A percentile compares a stretch with the other conserved stretches of the same genome.
phyloP scores from a whole-genome alignment of 2,113 vertebrate genomes.

The Octodon degus region DNA sequence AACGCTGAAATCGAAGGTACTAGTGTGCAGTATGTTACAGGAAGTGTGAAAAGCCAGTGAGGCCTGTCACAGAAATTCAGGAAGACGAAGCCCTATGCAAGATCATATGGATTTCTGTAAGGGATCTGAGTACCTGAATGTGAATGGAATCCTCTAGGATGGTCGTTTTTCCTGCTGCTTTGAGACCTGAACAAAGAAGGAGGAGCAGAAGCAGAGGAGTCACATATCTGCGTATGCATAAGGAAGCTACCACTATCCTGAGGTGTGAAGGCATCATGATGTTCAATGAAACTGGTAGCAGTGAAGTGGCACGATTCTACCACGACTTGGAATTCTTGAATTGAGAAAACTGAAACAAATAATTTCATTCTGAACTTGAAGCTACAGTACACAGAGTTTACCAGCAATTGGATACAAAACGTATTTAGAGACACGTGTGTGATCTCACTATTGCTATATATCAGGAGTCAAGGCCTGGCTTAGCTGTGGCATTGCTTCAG shows the following conservation, averaged over 20 bases:
- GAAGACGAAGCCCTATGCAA: neutral
- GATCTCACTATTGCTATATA: neutral
- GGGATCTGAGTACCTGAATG: neutral
- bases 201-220: neutral
- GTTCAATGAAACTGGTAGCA: neutral
- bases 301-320: too few relatives aligned
- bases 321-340: neutral
- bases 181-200: neutral
- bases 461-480: neutral
- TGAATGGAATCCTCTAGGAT: neutral
- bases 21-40: neutral
- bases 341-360: slow-evolving; percentile 16
- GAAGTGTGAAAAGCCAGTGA: neutral
- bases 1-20: neutral
- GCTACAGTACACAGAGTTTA: neutral
- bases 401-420: neutral
- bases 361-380: slow-evolving; percentile 1
- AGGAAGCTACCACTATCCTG: neutral
- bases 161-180: neutral
- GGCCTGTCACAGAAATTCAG: too few relatives aligned
- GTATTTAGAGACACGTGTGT: neutral
- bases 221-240: neutral
- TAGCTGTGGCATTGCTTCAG: neutral
- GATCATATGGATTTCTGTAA: neutral
- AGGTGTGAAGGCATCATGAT: neutral